A percentile compares a stretch with the other conserved stretches of the same genome.
These are phyloP conservation scores for Hyppa rectilinea DNA, from an alignment of 2,888 invertebrate species.

Conservation along the genomic window DNA sequence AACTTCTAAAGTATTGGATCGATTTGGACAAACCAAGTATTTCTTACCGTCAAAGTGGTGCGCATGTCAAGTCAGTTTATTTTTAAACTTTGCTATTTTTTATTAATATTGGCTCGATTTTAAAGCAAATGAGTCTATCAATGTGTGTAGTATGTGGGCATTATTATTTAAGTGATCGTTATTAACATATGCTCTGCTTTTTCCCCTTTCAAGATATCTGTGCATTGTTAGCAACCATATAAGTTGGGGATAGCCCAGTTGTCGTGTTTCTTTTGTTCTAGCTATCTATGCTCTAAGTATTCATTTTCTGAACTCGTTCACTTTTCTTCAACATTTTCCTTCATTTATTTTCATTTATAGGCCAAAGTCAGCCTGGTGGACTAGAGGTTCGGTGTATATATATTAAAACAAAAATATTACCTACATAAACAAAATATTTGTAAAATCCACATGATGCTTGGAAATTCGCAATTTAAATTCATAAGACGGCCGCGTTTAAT, in stretches of 20 bases:
- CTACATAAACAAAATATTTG: not conserved
- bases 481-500: constrained; percentile 8
- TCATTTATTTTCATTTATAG: constrained; percentile 39
- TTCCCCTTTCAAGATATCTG: constrained; percentile 27
- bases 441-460: constrained; percentile 29
- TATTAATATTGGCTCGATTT: constrained; percentile 7
- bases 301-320: constrained; percentile 32
- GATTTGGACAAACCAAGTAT: constrained; percentile 6
- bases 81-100: constrained; percentile 17
- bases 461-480: constrained; percentile 10
- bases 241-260: constrained; percentile 38
- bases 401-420: not conserved
- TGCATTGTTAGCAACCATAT: constrained; percentile 34
- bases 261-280: constrained; percentile 23
- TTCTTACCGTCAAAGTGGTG: constrained; percentile 11
- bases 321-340: constrained; percentile 33
- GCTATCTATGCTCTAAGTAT: constrained; percentile 34
- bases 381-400: constrained; percentile 2
- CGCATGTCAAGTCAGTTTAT: constrained; percentile 21
- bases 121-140: constrained; percentile 7
- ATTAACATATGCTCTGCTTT: constrained; percentile 41
- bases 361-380: constrained; percentile 28
- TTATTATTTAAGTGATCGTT: constrained; percentile 30
- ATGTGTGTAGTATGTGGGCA: constrained; percentile 31
- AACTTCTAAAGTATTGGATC: constrained; percentile 15